These are phyloP conservation scores for Phragmatobia fuliginosa DNA, from an alignment of 2,888 invertebrate species.

Conservation along the genomic window DNA sequence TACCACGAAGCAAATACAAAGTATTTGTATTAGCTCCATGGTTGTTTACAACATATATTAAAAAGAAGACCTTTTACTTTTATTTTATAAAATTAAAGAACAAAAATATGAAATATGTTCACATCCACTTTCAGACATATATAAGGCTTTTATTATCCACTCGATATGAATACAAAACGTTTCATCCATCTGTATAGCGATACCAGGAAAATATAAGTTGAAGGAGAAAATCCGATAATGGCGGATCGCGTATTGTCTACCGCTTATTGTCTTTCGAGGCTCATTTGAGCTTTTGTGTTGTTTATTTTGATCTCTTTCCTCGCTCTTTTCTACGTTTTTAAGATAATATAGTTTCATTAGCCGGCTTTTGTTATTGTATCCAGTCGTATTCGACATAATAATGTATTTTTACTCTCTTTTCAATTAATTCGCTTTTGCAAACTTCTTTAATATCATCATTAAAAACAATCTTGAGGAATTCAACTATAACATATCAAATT, in stretches of 20 bases:
- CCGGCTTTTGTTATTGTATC: constrained; percentile 4
- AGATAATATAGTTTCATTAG: constrained; percentile 46
- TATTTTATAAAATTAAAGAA: neutral
- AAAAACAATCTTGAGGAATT: neutral
- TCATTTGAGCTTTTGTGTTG: constrained; percentile 44
- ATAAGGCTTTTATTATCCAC: constrained; percentile 1
- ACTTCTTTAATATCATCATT: neutral
- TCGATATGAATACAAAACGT: constrained; percentile 32
- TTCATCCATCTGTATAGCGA: constrained; percentile 31
- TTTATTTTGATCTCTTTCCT: constrained; percentile 34
- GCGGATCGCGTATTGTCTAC: constrained; percentile 51
- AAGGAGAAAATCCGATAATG: constrained; percentile 54
- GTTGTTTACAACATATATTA: too few species aligned
- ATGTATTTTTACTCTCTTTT: constrained; percentile 11
- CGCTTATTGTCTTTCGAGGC: constrained; percentile 52
- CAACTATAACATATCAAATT: too few species aligned
- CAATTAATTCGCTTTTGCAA: constrained; percentile 12
- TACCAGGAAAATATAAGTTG: constrained; percentile 56
- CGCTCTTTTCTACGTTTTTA: constrained; percentile 31
- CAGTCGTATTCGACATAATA: constrained; percentile 24
- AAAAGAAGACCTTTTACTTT: neutral
- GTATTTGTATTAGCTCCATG: too few species aligned
- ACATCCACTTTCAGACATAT: neutral
- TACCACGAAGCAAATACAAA: too few species aligned
- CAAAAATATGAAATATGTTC: neutral